Evolutionary conservation across 2,797 vertebrate species (phyloP).

Genomic region (Lemur catta): DNA sequence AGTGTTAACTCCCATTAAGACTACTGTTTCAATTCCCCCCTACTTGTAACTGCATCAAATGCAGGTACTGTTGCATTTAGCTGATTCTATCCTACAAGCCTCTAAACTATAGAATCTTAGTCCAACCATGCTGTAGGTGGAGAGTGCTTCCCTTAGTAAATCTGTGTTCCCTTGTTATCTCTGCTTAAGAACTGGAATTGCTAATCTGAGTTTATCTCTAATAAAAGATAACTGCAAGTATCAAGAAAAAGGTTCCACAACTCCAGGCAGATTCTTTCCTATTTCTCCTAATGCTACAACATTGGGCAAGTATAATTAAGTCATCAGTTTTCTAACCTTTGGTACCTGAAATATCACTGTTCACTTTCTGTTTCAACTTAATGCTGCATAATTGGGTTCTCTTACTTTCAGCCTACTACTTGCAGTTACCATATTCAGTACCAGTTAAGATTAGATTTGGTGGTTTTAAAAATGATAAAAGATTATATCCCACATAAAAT

Average conservation of each 20-base stretch:
- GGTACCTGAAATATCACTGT: background rate
- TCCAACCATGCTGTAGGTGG: background rate
- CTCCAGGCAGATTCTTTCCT: background rate
- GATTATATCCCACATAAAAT: background rate
- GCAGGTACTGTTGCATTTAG: background rate
- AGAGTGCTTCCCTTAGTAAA: background rate
- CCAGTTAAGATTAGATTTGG: background rate
- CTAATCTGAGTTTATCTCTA: background rate
- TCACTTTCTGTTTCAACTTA: background rate
- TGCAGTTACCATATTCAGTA: background rate
- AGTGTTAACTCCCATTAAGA: background rate
- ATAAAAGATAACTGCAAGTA: background rate
- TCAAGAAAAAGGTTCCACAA: background rate
- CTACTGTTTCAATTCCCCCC: background rate
- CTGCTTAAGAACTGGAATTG: background rate
- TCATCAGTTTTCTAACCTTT: background rate
- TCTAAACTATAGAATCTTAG: background rate
- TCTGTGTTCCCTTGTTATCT: background rate
- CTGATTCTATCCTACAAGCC: background rate
- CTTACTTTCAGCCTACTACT: background rate
- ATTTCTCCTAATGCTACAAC: background rate
- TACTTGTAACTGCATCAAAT: background rate
- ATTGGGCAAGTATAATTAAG: background rate
- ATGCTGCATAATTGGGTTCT: background rate
- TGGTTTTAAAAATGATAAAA: background rate